Conservation (phyloP, 2,888 invertebrate genomes). For the Diadegma fenestrale region DNA sequence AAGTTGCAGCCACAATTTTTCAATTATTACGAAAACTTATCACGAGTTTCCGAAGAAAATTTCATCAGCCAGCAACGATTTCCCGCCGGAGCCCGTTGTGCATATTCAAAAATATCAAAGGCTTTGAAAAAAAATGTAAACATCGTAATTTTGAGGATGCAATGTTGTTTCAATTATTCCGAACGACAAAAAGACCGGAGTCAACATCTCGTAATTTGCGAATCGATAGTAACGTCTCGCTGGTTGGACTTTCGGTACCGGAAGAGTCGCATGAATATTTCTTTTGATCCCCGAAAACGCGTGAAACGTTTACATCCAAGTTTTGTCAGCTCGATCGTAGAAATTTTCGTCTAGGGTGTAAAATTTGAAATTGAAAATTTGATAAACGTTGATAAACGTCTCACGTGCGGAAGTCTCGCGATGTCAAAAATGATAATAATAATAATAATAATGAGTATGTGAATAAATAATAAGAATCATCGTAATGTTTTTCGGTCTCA, state of each 20-base stretch:
- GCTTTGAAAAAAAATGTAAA: not conserved
- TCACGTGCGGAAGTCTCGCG: slow-evolving; percentile 17
- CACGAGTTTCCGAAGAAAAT: not conserved
- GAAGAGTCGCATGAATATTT: not conserved
- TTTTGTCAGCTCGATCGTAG: not conserved
- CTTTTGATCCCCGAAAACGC: slow-evolving; percentile 36
- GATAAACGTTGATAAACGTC: slow-evolving; percentile 53
- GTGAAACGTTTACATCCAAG: slow-evolving; percentile 13
- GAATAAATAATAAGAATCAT: slow-evolving; percentile 25
- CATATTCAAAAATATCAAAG: not conserved
- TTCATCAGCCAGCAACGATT: not conserved
- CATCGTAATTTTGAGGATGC: not conserved
- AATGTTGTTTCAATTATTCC: not conserved
- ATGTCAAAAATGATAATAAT: not conserved
- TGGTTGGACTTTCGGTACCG: not conserved
- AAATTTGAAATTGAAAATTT: slow-evolving; percentile 31
- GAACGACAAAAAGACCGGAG: not conserved
- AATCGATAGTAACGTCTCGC: not conserved
- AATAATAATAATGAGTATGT: not conserved
- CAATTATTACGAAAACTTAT: too few relatives aligned
- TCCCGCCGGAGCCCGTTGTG: not conserved
- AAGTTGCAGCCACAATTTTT: too few relatives aligned
- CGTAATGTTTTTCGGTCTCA: not conserved
- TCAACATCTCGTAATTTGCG: slow-evolving; percentile 4
- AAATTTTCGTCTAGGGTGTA: slow-evolving; percentile 12